Conservation (phyloP, 2,113 vertebrate species). For the Paedocypris sp. region DNA sequence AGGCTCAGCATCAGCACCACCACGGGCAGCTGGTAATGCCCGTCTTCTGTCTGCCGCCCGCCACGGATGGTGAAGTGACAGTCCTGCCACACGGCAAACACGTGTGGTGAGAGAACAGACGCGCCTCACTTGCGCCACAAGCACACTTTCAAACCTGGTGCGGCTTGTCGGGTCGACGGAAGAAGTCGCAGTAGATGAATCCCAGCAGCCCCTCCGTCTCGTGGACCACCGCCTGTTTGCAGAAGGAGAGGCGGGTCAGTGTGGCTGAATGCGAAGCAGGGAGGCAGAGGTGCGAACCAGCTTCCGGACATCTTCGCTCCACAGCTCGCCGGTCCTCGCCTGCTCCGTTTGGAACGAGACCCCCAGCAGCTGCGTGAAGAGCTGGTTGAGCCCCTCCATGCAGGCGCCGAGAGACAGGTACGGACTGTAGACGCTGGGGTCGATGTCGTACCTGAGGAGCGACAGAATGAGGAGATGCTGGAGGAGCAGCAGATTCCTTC, state of each 20-base stretch:
- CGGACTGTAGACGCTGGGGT: constrained; percentile 82
- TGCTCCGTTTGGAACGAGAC: constrained; percentile 76
- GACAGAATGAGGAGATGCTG: background rate
- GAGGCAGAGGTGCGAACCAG: constrained; percentile 60
- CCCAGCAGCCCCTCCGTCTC: constrained; percentile 86
- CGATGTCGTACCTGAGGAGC: constrained; percentile 76
- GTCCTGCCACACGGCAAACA: constrained; percentile 57
- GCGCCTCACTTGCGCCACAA: too few species aligned
- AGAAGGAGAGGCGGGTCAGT: background rate
- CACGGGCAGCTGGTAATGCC: constrained; percentile 82
- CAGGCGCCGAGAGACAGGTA: constrained; percentile 87
- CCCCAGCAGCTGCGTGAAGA: constrained; percentile 78
- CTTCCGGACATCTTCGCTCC: constrained; percentile 84
- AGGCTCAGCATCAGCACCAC: constrained; percentile 93
- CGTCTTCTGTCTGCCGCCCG: constrained; percentile 68
- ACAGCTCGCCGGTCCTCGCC: constrained; percentile 77
- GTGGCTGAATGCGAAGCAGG: too few species aligned
- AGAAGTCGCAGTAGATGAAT: constrained; percentile 96
- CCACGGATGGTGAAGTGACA: constrained; percentile 96
- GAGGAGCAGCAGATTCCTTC: constrained; percentile 2
- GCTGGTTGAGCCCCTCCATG: constrained; percentile 84
- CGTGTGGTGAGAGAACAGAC: background rate
- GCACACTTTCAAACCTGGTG: constrained; percentile 76
- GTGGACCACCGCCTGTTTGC: constrained; percentile 79
- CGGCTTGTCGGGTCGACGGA: constrained; percentile 80